Percentiles rank a stretch among this genome's conserved stretches.
Conservation (phyloP, 1,140 invertebrate genomes). For the Bombus pascuorum region DNA sequence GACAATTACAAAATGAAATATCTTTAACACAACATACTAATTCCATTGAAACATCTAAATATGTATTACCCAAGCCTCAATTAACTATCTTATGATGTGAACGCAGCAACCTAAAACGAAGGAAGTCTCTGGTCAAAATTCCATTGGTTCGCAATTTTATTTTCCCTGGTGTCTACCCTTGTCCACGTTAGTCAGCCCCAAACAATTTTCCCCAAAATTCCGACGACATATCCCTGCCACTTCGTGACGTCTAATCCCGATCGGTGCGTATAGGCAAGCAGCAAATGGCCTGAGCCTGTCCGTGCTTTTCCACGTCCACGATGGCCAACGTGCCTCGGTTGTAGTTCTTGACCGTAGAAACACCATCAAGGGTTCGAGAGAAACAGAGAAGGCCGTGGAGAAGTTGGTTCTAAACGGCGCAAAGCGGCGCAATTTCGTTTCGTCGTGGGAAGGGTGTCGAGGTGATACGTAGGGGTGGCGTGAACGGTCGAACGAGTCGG, state of each 20-base stretch:
- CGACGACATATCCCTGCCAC: slow-evolving; percentile 34
- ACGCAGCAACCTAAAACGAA: background rate
- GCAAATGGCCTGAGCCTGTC: slow-evolving; percentile 51
- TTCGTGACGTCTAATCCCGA: slow-evolving; percentile 50
- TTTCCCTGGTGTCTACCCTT: slow-evolving; percentile 8
- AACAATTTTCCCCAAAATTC: slow-evolving; percentile 34
- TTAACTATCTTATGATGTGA: background rate
- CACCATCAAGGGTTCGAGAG: background rate
- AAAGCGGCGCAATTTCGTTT: slow-evolving; percentile 70
- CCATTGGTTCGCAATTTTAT: background rate
- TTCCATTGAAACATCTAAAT: background rate
- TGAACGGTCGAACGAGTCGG: slow-evolving; percentile 42
- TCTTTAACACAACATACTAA: background rate
- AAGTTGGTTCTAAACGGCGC: slow-evolving; percentile 64
- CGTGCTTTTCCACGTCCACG: slow-evolving; percentile 31
- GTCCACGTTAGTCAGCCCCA: background rate
- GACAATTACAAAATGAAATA: background rate
- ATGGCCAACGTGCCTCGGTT: background rate
- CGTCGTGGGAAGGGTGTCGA: slow-evolving; percentile 22
- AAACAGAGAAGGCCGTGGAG: background rate
- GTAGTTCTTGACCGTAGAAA: background rate
- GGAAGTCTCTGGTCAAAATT: background rate
- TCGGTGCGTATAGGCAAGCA: slow-evolving; percentile 11
- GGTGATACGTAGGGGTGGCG: background rate
- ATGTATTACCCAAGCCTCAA: background rate